phyloP scores from a whole-genome alignment of 1,140 invertebrate genomes.

The Cydia strobilella region DNA sequence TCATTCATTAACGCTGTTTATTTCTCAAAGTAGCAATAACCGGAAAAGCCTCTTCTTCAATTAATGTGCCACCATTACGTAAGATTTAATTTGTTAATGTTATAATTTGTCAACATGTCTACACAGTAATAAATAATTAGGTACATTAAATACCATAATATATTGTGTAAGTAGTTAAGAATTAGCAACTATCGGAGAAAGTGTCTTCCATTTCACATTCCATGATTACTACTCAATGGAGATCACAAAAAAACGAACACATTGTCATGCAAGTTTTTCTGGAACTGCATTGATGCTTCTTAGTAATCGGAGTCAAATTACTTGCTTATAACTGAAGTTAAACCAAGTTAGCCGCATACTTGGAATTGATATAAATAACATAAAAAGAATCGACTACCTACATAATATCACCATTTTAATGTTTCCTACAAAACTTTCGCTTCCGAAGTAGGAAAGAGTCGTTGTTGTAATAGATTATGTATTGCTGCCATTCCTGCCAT shows the following conservation, averaged over 20 bases:
- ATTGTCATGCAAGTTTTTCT: conserved; percentile 28
- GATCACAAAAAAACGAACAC: neutral
- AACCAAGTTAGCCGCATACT: neutral
- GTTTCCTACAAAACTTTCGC: conserved; percentile 2
- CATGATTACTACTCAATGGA: conserved; percentile 18
- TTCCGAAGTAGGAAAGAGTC: conserved; percentile 2
- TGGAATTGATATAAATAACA: neutral
- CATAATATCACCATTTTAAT: conserved; percentile 12
- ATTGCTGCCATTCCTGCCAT: conserved; percentile 4
- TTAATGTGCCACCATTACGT: too few species aligned
- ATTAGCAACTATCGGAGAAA: conserved; percentile 3
- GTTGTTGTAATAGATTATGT: conserved; percentile 10
- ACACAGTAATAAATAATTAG: neutral
- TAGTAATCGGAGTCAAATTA: conserved; percentile 8
- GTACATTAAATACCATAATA: neutral
- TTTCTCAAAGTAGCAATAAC: too few species aligned
- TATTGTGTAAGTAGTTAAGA: neutral
- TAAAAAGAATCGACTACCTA: neutral
- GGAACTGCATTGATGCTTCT: neutral
- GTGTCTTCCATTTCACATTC: conserved; percentile 20
- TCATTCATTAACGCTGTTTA: too few species aligned
- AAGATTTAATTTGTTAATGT: too few species aligned
- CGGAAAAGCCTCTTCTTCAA: too few species aligned
- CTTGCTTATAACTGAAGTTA: neutral
- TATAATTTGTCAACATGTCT: neutral